Conservation (phyloP, 1,140 invertebrate species). For the Goniozus legneri region DNA sequence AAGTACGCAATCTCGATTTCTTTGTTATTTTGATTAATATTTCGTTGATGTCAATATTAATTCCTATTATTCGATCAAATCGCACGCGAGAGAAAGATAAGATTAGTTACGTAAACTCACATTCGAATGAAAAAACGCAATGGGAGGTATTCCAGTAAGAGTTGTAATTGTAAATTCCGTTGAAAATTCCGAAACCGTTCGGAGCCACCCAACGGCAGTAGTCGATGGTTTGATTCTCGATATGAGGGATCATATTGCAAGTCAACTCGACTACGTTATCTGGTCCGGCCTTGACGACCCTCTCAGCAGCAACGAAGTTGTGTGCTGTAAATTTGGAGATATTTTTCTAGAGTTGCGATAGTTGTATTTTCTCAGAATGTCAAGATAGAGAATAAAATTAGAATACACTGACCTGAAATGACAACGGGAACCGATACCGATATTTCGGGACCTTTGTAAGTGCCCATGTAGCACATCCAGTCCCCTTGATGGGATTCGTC, state of each 20-base stretch:
- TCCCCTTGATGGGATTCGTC: constrained; percentile 27
- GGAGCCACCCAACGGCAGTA: constrained; percentile 47
- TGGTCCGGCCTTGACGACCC: no score
- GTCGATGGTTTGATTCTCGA: constrained; percentile 23
- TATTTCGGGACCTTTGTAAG: constrained; percentile 26
- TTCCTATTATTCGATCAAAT: no score
- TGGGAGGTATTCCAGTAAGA: constrained; percentile 16
- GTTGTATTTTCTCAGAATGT: not conserved
- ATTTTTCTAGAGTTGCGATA: no score
- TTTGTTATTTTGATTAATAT: no score
- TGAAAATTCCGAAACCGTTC: constrained; percentile 33
- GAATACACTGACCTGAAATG: constrained; percentile 33
- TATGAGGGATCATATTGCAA: constrained; percentile 23
- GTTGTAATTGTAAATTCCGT: constrained; percentile 19
- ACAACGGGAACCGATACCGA: constrained; percentile 26
- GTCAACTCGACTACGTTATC: constrained; percentile 16
- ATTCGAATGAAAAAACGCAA: no score
- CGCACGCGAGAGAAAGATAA: no score
- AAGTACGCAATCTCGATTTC: no score
- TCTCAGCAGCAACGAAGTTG: no score
- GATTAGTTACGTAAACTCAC: no score
- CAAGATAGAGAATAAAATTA: not conserved
- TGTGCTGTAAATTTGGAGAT: no score
- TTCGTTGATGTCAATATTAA: no score
- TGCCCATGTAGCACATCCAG: constrained; percentile 40